phyloP scores from a whole-genome alignment of 2,113 vertebrate species.

The Corythaixoides concolor region DNA sequence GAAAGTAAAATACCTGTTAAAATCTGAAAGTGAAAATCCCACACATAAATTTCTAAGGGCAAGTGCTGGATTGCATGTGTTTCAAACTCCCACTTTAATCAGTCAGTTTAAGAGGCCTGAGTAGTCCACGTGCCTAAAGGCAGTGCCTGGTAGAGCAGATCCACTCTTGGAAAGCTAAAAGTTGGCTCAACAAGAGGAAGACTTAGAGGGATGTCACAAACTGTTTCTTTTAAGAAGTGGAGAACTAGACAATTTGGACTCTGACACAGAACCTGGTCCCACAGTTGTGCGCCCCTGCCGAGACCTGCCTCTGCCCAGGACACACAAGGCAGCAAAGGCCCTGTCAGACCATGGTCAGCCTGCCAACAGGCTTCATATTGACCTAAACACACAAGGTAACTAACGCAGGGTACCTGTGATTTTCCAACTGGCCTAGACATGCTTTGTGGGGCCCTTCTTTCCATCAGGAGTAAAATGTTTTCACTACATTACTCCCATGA shows the following conservation, averaged over 20 bases:
- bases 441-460: neutral
- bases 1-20: neutral
- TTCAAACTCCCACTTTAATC: neutral
- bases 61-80: rapidly evolving
- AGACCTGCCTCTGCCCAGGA: neutral
- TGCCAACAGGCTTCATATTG: neutral
- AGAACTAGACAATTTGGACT: neutral
- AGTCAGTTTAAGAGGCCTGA: neutral
- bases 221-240: neutral
- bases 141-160: neutral
- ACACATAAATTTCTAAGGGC: neutral
- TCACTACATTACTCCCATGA: too few relatives aligned
- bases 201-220: neutral
- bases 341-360: neutral
- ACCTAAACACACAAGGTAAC: neutral
- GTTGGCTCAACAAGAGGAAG: neutral
- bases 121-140: neutral
- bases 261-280: neutral
- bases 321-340: neutral
- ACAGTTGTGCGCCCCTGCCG: neutral
- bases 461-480: neutral
- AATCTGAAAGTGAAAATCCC: neutral
- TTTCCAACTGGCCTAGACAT: neutral
- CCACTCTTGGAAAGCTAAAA: neutral
- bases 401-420: neutral